A percentile compares a stretch with the other conserved stretches of the same genome.
Conservation (phyloP, 2,888 invertebrate species). For the Zele albiditarsus region DNA sequence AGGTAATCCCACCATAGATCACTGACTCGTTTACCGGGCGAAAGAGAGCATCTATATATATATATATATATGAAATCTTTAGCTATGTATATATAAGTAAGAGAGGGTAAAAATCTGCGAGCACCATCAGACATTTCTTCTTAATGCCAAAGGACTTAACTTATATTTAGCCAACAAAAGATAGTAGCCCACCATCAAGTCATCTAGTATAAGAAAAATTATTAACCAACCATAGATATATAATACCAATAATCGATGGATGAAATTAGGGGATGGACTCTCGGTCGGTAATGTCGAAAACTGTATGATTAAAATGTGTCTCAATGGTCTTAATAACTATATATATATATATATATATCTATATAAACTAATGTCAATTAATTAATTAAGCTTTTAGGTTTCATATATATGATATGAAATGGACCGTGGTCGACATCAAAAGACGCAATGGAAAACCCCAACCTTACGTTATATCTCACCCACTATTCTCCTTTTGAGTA, state of each 20-base stretch:
- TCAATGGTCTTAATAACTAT: not conserved
- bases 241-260: slow-evolving; percentile 11
- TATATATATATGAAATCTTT: not conserved
- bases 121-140: slow-evolving; percentile 42
- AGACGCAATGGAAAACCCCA: slow-evolving; percentile 46
- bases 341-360: not conserved
- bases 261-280: not conserved
- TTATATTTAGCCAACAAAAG: slow-evolving; percentile 65
- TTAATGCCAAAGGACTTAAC: slow-evolving; percentile 68
- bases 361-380: slow-evolving; percentile 58
- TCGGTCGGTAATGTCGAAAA: slow-evolving; percentile 14
- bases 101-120: not conserved
- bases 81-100: not conserved
- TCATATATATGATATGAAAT: slow-evolving; percentile 64
- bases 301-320: not conserved
- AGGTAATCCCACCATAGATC: slow-evolving; percentile 73
- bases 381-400: slow-evolving; percentile 64
- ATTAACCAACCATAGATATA: not conserved
- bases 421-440: slow-evolving; percentile 69
- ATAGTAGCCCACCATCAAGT: slow-evolving; percentile 45
- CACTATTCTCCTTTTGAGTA: slow-evolving; percentile 6
- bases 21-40: slow-evolving; percentile 53
- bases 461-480: slow-evolving; percentile 21
- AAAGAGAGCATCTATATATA: not conserved
- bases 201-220: slow-evolving; percentile 1